Base-by-base conservation (phyloP, 2,797 vertebrate species). In the Danio tinwini region DNA sequence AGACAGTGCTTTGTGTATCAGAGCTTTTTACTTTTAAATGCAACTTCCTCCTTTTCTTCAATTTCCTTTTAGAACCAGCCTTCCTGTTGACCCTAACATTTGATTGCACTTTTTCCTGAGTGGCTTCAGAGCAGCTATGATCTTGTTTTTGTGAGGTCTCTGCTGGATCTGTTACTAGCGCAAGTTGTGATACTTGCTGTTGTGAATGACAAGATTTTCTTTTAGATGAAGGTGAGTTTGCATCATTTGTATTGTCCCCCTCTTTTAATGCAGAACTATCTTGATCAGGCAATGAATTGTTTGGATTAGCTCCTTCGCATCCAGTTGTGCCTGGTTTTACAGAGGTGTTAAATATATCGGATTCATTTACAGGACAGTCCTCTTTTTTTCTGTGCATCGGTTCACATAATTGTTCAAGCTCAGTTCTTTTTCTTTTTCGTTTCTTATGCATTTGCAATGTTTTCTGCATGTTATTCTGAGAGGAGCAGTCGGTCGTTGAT, bases 391-490 rank as follows among this genome's bases (percentile, higher is more conserved):
- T 68, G 6, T 69, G 13, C 12, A 10, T 53, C 2, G 53, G 17
- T 50, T 37, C 72, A 44, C 7, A 17, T 64, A 64, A 65, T 64
- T 56, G 40, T 50, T 40, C 76, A 80, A 49, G 37, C 1, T 70
- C 47, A 7, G 68, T 16, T 12, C 19, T 58, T 73, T 76, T 79
- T 71, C 53, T 72, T 71, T 76, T 82, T 80, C 67, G 5, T 16
- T 49, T 76, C 13, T 73, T 82, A 58, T 37, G 21, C 3, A 1
- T 56, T 68, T 61, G 56, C 12, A 21, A 42, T 62, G 17, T 47
- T 21, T 78, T 78, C 58, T 78, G 12, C 68, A 39, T 1, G 11
- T 63, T 75, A 53, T n/a, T 19, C 19, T 64, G 56, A 37, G 17
- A 13, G 6, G 55, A 45, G 14, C 17, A 44, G 9, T 42, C 29